phyloP scores from a whole-genome alignment of 2,113 vertebrate genomes.

The Ceratotherium simum region DNA sequence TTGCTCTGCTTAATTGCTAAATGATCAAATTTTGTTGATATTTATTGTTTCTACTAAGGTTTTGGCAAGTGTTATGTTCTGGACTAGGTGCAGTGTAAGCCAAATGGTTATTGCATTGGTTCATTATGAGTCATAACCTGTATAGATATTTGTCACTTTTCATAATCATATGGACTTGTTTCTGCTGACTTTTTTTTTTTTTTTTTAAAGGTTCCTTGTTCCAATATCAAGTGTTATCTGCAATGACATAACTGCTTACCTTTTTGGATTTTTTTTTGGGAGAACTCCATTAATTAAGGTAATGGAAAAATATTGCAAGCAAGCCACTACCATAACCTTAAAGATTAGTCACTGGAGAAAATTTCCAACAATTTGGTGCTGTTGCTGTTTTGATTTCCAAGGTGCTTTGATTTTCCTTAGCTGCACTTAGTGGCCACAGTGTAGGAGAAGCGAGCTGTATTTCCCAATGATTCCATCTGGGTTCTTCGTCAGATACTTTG shows the following conservation, averaged over 20 bases:
- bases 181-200: constrained; percentile 59
- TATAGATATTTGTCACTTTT: background rate
- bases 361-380: background rate
- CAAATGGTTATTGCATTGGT: background rate
- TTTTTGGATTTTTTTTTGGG: constrained; percentile 99
- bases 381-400: background rate
- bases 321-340: background rate
- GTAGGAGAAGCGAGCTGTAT: too few relatives aligned
- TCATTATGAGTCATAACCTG: background rate
- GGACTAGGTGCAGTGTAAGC: background rate
- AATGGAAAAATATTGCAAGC: constrained; percentile 52
- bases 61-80: background rate
- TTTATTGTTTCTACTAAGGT: background rate
- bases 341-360: background rate
- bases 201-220: constrained; percentile 94
- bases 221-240: constrained; percentile 99
- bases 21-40: background rate
- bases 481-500: accelerated
- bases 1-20: background rate
- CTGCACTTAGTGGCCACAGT: too few relatives aligned
- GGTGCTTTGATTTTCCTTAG: background rate
- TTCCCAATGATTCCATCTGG: accelerated
- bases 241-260: constrained; percentile 97
- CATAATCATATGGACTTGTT: constrained; percentile 39
- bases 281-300: constrained; percentile 99